Percentiles rank a stretch among this genome's conserved stretches.
Evolutionary conservation across 2,888 invertebrate species (phyloP).

Genomic region (Nomada flava): DNA sequence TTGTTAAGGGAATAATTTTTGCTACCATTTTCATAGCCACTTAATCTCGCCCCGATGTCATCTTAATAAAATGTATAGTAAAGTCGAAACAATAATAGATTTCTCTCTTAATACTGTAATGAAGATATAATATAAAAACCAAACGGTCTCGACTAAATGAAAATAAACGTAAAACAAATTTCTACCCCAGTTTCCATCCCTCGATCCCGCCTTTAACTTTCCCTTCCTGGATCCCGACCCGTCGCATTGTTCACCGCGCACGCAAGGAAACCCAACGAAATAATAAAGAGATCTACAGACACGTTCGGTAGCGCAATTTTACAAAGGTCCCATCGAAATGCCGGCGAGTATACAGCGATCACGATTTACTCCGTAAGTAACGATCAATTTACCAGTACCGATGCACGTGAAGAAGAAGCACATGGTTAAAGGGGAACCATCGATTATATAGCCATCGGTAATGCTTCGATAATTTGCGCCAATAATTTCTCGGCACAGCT

Average conservation of each 20-base stretch:
- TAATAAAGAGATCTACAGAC: constrained; percentile 36
- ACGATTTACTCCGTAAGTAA: constrained; percentile 6
- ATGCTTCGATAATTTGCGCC: constrained; percentile 61
- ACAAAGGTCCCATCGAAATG: constrained; percentile 13
- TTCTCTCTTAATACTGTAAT: too few relatives aligned
- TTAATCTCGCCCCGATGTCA: too few relatives aligned
- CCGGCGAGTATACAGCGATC: constrained; percentile 7
- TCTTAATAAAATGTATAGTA: too few relatives aligned
- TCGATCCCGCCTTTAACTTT: not conserved
- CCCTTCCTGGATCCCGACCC: not conserved
- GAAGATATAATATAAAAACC: too few relatives aligned
- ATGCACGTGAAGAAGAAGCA: constrained; percentile 3
- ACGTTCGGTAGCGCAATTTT: constrained; percentile 44
- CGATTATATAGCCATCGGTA: constrained; percentile 59
- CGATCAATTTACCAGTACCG: constrained; percentile 60
- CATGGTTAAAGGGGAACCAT: constrained; percentile 12
- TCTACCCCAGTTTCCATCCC: constrained; percentile 9
- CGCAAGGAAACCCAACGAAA: not conserved
- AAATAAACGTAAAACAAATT: too few relatives aligned
- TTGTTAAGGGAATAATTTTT: too few relatives aligned
- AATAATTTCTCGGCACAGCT: constrained; percentile 54
- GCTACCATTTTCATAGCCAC: too few relatives aligned
- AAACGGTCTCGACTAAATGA: too few relatives aligned
- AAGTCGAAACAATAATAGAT: too few relatives aligned
- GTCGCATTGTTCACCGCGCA: too few relatives aligned